Conservation (phyloP, 2,888 invertebrate genomes). For the Thelaira solivaga region DNA sequence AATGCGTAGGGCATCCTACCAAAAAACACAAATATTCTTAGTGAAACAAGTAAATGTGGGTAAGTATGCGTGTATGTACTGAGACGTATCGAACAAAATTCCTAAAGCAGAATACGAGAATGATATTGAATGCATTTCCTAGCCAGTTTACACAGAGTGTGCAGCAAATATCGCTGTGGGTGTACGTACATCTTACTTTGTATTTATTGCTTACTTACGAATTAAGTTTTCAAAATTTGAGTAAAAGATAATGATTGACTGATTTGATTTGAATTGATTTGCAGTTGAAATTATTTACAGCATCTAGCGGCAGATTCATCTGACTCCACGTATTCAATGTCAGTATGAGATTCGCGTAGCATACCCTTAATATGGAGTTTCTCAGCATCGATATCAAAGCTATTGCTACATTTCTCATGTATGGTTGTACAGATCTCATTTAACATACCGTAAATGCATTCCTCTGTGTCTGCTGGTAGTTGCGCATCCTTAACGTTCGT, state of each 20-base stretch:
- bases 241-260: slow-evolving; percentile 17
- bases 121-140: slow-evolving; percentile 29
- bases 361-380: slow-evolving; percentile 78
- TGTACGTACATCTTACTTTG: too few relatives aligned
- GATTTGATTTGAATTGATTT: slow-evolving; percentile 24
- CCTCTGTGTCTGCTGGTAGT: slow-evolving; percentile 78
- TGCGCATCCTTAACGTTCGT: slow-evolving; percentile 78
- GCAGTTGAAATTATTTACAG: slow-evolving; percentile 66
- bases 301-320: slow-evolving; percentile 72
- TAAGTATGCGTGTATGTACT: not conserved
- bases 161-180: not conserved
- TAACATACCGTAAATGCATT: slow-evolving; percentile 75
- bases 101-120: not conserved
- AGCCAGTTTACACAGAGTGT: slow-evolving; percentile 24
- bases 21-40: slow-evolving; percentile 24
- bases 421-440: slow-evolving; percentile 78
- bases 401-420: slow-evolving; percentile 76
- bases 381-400: slow-evolving; percentile 78
- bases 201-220: slow-evolving; percentile 50
- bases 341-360: slow-evolving; percentile 78
- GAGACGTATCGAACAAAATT: slow-evolving; percentile 6
- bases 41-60: not conserved
- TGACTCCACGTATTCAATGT: slow-evolving; percentile 79
- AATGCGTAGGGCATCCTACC: not conserved
- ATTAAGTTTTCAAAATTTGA: slow-evolving; percentile 18